Conservation (phyloP, 2,888 invertebrate genomes). For the Phlogophora meticulosa region DNA sequence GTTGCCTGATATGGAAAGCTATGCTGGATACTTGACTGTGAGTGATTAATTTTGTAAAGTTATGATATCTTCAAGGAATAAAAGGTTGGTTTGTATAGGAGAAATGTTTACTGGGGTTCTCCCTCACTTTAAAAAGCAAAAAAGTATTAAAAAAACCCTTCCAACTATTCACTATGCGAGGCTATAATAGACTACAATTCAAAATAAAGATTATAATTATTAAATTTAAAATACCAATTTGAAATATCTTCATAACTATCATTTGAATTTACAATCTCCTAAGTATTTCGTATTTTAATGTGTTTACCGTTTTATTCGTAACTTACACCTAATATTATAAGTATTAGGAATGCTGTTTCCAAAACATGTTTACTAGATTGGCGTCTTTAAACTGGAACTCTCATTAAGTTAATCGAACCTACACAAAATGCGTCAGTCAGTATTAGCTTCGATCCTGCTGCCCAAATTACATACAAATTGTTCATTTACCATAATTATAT, state of each 20-base stretch:
- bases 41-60: slow-evolving; percentile 61
- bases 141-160: too few species aligned
- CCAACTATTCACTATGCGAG: too few species aligned
- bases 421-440: neutral
- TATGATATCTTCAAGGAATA: too few species aligned
- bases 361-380: slow-evolving; percentile 33
- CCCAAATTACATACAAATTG: neutral
- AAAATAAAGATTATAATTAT: too few species aligned
- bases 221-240: too few species aligned
- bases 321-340: neutral
- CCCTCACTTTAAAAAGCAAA: too few species aligned
- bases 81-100: too few species aligned
- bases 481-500: neutral
- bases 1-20: slow-evolving; percentile 87
- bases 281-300: neutral
- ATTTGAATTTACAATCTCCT: too few species aligned
- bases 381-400: slow-evolving; percentile 20
- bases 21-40: slow-evolving; percentile 88
- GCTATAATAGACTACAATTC: too few species aligned
- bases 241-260: too few species aligned
- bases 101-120: too few species aligned
- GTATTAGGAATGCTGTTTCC: slow-evolving; percentile 24
- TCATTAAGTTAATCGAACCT: slow-evolving; percentile 15
- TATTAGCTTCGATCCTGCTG: neutral
- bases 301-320: slow-evolving; percentile 18